Base-by-base conservation (phyloP, 2,113 vertebrate genomes). In the Corydoras maculifer region DNA sequence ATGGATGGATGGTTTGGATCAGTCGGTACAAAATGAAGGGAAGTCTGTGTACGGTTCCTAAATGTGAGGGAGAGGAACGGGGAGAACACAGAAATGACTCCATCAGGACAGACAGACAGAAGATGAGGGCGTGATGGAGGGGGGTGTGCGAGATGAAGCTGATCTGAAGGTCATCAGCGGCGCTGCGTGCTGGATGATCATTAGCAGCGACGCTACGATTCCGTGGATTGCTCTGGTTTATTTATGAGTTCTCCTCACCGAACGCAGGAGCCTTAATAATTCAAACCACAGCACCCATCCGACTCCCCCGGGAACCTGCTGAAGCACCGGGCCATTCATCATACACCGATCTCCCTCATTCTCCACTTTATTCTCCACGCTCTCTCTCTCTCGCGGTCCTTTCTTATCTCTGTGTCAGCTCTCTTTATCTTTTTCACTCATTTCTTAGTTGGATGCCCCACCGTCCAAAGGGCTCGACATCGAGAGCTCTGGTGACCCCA, bases 191-290 rank as follows among this genome's bases (percentile, higher is more conserved):
- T 69, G 73, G 61, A 67, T 75, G 62, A 70, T 74, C 70, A 70
- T 63, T 69, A 62, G 58, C 64, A 62, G 62, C 49, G 18, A 31
- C 31, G 67, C 43, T 73, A 69, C 70, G 8, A n/a, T 18, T 59
- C 76, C 72, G 81, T 89, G 88, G 88, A 88, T 88, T 87, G 86
- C 58, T 82, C 82, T 84, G 84, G 70, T 85, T 85, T 89, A 86
- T 82, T 86, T 82, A 85, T 65, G 78, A 88, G 77, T 77, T 81
- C 77, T 53, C 54, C 62, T 62, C 66, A 66, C 63, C 9, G 53
- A 59, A 58, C 82, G 3, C 0, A 77, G 78, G 9, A 30, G 77
- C 79, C 85, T 91, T 87, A 91, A 90, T 91, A 90, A 90, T 91
- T 90, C 88, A 92, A 83, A 77, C 67, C 14, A 13, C 77, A 73